Base-by-base conservation (phyloP, 2,113 vertebrate genomes). In the Myotis davidii region DNA sequence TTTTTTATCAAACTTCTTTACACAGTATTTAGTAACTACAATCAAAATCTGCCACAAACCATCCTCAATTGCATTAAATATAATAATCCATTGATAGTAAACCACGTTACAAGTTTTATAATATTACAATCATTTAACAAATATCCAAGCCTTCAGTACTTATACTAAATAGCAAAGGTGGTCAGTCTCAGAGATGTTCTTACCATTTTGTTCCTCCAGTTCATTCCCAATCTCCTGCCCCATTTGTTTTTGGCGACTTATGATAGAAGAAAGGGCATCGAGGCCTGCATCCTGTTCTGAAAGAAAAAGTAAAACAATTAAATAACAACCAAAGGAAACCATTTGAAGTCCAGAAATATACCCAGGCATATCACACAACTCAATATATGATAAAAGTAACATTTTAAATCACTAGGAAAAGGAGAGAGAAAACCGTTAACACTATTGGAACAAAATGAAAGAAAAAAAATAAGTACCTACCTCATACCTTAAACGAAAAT, bases 191-290 rank as follows among this genome's bases (percentile, higher is more conserved):
- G 34, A 21, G 9, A 39, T 56, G 8, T 93, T 94, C 98, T 99
- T 98, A 99, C 99, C 99, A 0, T 99, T 99, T 67, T 99, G 99
- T 85, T 99, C 99, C 10, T 99, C 99, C 97, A 99, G 98, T 90
- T 99, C 99, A 5, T 99, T 99, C 90, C 99, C 99, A 65, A 99
- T 99, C 77, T 99, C 99, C 96, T 99, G 99, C 29, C 99, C 99
- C 99, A 99, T 99, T 64, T 99, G 99, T 95, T 99, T 99, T 95
- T 99, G 99, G 65, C 99, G 97, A 95, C 99, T 99, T 96, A 99
- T 99, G 97, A 99, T 99, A 1, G 99, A 99, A 70, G 99, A 99
- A 9, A 99, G 98, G 32, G 99, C 99, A 56, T 99, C 99, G 0
- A 99, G 98, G 50, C 99, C 99, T 69, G 99, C 99, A n/a, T 99